A percentile compares a stretch with the other conserved stretches of the same genome.
These are phyloP conservation scores for Ptychochromis oligacanthus DNA, from an alignment of 2,113 vertebrate species.

Conservation along the genomic window DNA sequence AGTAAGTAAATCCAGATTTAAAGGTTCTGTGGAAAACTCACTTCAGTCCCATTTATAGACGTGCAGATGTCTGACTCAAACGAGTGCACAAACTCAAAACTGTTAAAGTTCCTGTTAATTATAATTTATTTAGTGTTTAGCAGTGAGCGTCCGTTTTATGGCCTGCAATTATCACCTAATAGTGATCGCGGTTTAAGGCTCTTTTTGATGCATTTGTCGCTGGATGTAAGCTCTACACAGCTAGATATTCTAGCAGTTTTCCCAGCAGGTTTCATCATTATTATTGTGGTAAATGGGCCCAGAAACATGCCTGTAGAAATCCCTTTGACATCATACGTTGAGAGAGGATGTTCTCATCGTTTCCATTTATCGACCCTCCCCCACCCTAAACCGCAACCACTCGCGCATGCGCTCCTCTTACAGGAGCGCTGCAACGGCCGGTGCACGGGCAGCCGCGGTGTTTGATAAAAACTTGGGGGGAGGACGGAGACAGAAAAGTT, in stretches of 20 bases:
- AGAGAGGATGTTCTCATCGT: conserved; percentile 71
- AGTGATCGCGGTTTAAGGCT: not conserved
- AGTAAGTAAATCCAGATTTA: not conserved
- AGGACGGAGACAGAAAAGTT: conserved; percentile 29
- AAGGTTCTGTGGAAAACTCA: not conserved
- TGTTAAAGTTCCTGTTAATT: not conserved
- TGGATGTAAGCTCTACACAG: not conserved
- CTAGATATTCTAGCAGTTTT: not conserved
- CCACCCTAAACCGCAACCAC: conserved; percentile 73
- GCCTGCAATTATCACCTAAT: not conserved
- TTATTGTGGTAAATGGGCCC: conserved; percentile 17
- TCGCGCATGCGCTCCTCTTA: conserved; percentile 72
- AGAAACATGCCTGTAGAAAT: conserved; percentile 62
- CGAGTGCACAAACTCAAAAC: too few relatives aligned
- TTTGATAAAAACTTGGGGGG: conserved; percentile 49
- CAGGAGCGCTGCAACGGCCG: conserved; percentile 29
- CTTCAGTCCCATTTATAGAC: not conserved
- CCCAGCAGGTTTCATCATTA: not conserved
- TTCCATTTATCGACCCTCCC: conserved; percentile 66
- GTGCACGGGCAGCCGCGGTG: conserved; percentile 13
- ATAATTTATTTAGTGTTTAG: not conserved
- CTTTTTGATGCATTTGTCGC: not conserved
- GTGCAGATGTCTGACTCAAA: not conserved
- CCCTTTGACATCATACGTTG: conserved; percentile 72
- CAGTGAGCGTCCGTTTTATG: not conserved